Conservation (phyloP, 2,797 vertebrate genomes). For the Neosilurus mollespiculum region DNA sequence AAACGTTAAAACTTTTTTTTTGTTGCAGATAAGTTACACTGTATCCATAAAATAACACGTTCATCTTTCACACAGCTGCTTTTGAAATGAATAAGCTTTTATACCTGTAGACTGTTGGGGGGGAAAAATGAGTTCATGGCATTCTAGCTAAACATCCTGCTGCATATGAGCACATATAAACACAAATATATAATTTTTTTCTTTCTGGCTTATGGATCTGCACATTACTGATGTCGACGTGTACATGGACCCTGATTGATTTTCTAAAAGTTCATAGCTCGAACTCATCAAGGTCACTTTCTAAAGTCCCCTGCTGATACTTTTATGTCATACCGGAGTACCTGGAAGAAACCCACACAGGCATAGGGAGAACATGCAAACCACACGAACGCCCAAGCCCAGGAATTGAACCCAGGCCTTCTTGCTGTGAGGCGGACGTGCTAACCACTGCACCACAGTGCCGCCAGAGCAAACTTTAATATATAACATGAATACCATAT, state of each 20-base stretch:
- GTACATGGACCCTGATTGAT: neutral
- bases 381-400: too few species aligned
- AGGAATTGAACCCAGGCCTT: too few species aligned
- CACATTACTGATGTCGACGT: neutral
- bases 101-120: too few species aligned
- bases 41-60: constrained; percentile 11
- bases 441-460: too few species aligned
- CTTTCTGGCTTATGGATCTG: neutral
- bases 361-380: too few species aligned
- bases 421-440: too few species aligned
- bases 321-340: neutral
- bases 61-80: neutral
- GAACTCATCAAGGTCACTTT: neutral
- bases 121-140: neutral
- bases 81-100: neutral
- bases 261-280: constrained; percentile 5
- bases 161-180: neutral
- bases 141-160: neutral
- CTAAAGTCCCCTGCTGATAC: neutral
- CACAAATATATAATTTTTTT: neutral
- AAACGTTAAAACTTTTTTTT: constrained; percentile 33
- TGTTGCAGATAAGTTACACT: constrained; percentile 19
- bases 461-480: neutral
- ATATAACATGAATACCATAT: neutral
- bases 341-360: too few species aligned